phyloP scores from a whole-genome alignment of 2,113 vertebrate genomes.

The Psilopsiagon aurifrons region DNA sequence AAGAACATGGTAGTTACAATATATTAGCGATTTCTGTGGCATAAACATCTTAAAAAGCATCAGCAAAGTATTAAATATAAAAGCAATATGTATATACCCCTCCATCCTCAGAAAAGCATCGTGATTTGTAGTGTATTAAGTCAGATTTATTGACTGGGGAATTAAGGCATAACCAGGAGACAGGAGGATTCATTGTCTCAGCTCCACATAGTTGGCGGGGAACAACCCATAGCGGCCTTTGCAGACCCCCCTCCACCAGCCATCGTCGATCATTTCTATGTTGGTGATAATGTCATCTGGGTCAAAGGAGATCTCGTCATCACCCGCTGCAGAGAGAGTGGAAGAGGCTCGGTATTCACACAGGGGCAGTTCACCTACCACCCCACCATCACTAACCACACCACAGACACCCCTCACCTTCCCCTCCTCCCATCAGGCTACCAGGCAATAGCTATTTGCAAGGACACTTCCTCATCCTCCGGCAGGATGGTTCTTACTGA shows the following conservation, averaged over 20 bases:
- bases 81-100: conserved; percentile 49
- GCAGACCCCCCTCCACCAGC: conserved; percentile 97
- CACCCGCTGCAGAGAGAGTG: conserved; percentile 80
- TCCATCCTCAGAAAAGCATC: conserved; percentile 30
- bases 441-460: background rate
- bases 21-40: conserved; percentile 73
- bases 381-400: accelerated
- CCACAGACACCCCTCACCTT: background rate
- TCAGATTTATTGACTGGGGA: conserved; percentile 7
- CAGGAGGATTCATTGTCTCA: conserved; percentile 78
- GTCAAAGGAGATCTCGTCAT: conserved; percentile 97
- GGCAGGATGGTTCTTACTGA: background rate
- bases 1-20: conserved; percentile 45
- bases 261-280: conserved; percentile 98
- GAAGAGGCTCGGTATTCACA: background rate
- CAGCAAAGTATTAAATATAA: conserved; percentile 71
- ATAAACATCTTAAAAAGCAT: conserved; percentile 66
- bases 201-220: conserved; percentile 96
- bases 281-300: conserved; percentile 98
- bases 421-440: background rate
- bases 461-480: background rate
- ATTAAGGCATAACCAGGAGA: conserved; percentile 26
- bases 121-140: conserved; percentile 62
- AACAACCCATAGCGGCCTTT: conserved; percentile 91
- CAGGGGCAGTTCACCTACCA: background rate